Conservation (phyloP, 2,113 vertebrate genomes). For the Tupaia chinensis region DNA sequence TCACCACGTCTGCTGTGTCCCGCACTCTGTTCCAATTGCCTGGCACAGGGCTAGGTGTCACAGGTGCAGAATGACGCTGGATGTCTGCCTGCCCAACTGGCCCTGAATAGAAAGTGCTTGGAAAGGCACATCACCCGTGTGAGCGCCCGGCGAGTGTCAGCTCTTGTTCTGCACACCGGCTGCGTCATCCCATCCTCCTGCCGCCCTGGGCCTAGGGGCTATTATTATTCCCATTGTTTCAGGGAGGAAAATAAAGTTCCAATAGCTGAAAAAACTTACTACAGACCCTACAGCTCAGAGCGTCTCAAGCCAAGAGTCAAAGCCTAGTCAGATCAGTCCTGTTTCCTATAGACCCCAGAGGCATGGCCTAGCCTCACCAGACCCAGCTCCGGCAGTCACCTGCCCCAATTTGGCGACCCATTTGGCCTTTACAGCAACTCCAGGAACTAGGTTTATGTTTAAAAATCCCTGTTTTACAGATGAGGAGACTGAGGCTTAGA, state of each 20-base stretch:
- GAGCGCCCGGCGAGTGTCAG: background rate
- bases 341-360: background rate
- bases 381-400: background rate
- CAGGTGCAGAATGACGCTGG: background rate
- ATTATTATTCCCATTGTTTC: background rate
- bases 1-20: background rate
- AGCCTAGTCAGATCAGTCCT: rapidly evolving
- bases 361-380: background rate
- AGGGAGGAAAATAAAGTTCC: background rate
- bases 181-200: background rate
- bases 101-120: background rate
- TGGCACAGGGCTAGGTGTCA: background rate
- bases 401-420: background rate
- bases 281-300: background rate
- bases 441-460: background rate
- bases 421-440: background rate
- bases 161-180: background rate
- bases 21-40: background rate
- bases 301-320: background rate
- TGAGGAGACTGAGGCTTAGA: background rate
- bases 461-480: background rate
- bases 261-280: background rate
- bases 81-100: background rate
- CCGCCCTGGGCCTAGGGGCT: background rate
- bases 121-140: rapidly evolving